Evolutionary conservation across 2,888 invertebrate species (phyloP), one percentile per base, ranked within the genome.

Genomic region (Calameuta idolon): DNA sequence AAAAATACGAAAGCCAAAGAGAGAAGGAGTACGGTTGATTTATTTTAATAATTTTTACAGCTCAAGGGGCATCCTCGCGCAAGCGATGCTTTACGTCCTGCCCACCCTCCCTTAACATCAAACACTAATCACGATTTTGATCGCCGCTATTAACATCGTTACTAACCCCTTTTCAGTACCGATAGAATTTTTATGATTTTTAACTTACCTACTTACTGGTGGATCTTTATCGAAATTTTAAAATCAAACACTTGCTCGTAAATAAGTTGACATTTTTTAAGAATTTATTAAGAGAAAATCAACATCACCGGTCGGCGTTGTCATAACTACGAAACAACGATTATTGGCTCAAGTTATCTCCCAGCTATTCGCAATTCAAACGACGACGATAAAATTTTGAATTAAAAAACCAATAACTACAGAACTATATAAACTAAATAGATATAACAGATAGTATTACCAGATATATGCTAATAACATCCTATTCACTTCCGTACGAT

Each of bases 1-100:
- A 23, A 12, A 23, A 34, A 15, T 15, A 71, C 31, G 4, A 34
- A 71, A 9, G 23, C 34, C 4, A 31, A 71, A 12, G 9, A 31
- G 31, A 31, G 71, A 34, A 31, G 3, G 31, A 23, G 33, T 31
- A 34, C 33, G 23, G n/a, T 71, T 71, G 71, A 71, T 71, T 71
- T 71, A 71, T 71, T 33, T 30, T 71, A 5, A 31, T 71, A 71
- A 71, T 71, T 71, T 71, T 71, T 71, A 71, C 31, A 71, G 71
- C 71, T 71, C 71, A 71, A 71, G 33, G 12, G 12, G 31, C 23
- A 34, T 71, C 71, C 71, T 55, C 55, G 23, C 55, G 9, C 55
- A 23, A 9, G 55, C 55, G 55, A 55, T 23, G 9, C 55, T 15
- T 9, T 55, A 23, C 55, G 55, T 55, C 55, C 9, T 9, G 9